Base-by-base conservation (phyloP, 1,140 invertebrate genomes). In the Cataglyphis hispanica region DNA sequence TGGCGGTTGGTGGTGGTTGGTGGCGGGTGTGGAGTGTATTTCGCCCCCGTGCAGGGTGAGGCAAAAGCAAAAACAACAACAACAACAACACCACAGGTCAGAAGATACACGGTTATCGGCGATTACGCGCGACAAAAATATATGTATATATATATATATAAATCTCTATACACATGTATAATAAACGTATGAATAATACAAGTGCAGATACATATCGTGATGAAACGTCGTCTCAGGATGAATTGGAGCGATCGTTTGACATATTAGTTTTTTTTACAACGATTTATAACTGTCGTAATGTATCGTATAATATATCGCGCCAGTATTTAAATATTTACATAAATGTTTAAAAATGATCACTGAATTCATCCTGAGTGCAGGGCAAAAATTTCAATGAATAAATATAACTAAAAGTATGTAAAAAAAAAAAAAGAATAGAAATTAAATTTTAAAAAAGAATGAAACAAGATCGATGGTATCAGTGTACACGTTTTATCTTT, bases 21-120 rank as follows among this genome's bases (percentile, higher is more conserved):
- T 90, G 87, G 86, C 85, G 85, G 89, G 89, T 90, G 92, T 91
- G 86, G 64, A 87, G 87, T 91, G 76, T 90, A 81, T 87, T 85
- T 86, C 87, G 88, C 85, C 87, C 85, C 91, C 91, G 89, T 90
- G 89, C 87, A 90, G 66, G 89, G 91, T 92, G 92, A 92, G 92
- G 91, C 91, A 92, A 92, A 89, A 92, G 92, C 92, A 92, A 92
- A 93, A 93, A 93, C 92, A 92, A 92, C 91, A 93, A 91, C 87
- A 92, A 93, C 90, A 93, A 93, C 91, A 94, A 94, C 91, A 93
- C 90, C 93, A 93, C 87, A 93, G 90, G 91, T 94, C 89, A 94
- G 91, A 94, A 92, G 75, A 86, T 87, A 86, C 84, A 91, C 75
- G 67, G 85, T 88, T 80, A 84, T 83, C 25, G 25, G 87, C 81